A percentile compares a stretch with the other conserved stretches of the same genome.
Conservation (phyloP, 1,140 invertebrate genomes). For the Colletes gigas region DNA sequence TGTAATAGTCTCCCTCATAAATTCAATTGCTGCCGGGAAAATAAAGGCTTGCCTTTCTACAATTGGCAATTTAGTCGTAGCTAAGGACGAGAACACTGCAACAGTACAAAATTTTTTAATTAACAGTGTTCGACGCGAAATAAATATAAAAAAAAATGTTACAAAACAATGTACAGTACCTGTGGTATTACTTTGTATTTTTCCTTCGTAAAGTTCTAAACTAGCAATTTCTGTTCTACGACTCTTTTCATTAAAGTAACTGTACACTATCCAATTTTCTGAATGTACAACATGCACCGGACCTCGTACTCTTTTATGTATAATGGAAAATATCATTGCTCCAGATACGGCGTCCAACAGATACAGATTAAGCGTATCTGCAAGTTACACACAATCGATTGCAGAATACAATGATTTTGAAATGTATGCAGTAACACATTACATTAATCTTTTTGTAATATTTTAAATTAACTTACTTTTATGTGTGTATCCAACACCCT, state of each 20-base stretch:
- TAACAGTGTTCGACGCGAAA: slow-evolving; percentile 13
- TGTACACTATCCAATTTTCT: slow-evolving; percentile 98
- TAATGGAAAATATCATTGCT: slow-evolving; percentile 86
- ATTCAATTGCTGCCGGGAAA: slow-evolving; percentile 89
- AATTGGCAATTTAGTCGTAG: slow-evolving; percentile 87
- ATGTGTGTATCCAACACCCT: slow-evolving; percentile 88
- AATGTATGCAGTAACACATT: not conserved
- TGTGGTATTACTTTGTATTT: slow-evolving; percentile 91
- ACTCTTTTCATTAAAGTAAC: slow-evolving; percentile 96
- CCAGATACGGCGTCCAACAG: slow-evolving; percentile 96
- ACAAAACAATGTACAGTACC: slow-evolving; percentile 70
- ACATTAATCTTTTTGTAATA: not conserved
- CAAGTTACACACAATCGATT: slow-evolving; percentile 58
- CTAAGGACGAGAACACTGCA: slow-evolving; percentile 90
- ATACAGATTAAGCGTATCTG: slow-evolving; percentile 90
- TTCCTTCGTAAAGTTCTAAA: slow-evolving; percentile 97
- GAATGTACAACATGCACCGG: slow-evolving; percentile 96
- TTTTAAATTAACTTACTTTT: slow-evolving; percentile 83
- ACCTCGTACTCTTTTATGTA: slow-evolving; percentile 89
- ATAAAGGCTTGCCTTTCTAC: slow-evolving; percentile 95
- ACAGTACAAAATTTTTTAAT: slow-evolving; percentile 45
- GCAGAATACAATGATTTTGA: not conserved
- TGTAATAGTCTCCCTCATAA: slow-evolving; percentile 92
- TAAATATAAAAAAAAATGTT: not conserved
- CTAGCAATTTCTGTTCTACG: slow-evolving; percentile 95